A percentile compares a stretch with the other conserved stretches of the same genome.
Conservation (phyloP, 2,797 vertebrate genomes). For the Channallabes apus region DNA sequence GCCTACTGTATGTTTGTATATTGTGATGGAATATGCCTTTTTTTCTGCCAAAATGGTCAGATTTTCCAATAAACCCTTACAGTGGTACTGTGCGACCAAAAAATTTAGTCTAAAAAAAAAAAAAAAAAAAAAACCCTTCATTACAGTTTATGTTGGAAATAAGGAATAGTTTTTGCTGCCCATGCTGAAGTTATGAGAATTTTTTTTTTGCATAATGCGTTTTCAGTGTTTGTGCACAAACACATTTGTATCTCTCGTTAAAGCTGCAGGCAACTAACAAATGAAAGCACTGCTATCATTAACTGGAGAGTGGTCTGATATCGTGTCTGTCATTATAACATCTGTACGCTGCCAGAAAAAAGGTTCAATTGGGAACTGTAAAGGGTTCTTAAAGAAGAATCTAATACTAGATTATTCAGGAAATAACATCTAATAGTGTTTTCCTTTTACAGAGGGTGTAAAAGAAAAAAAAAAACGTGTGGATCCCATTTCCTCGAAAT, state of each 20-base stretch:
- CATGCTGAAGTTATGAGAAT: neutral
- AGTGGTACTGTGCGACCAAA: neutral
- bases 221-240: neutral
- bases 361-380: neutral
- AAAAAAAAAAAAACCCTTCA: neutral
- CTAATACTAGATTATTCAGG: neutral
- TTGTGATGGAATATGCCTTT: neutral
- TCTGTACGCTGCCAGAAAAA: neutral
- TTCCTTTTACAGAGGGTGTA: neutral
- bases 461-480: neutral
- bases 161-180: neutral
- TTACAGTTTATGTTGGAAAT: neutral
- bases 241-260: constrained; percentile 7
- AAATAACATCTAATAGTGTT: neutral
- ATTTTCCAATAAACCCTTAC: neutral
- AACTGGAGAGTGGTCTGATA: neutral
- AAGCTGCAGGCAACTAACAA: neutral
- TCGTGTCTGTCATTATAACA: no score
- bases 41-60: neutral
- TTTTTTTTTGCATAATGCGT: constrained; percentile 3
- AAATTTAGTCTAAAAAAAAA: neutral
- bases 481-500: neutral
- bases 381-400: neutral
- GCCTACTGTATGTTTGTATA: neutral
- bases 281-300: neutral